These are phyloP conservation scores for Epinephelus awoara DNA, from an alignment of 2,797 vertebrate species.

Conservation along the genomic window DNA sequence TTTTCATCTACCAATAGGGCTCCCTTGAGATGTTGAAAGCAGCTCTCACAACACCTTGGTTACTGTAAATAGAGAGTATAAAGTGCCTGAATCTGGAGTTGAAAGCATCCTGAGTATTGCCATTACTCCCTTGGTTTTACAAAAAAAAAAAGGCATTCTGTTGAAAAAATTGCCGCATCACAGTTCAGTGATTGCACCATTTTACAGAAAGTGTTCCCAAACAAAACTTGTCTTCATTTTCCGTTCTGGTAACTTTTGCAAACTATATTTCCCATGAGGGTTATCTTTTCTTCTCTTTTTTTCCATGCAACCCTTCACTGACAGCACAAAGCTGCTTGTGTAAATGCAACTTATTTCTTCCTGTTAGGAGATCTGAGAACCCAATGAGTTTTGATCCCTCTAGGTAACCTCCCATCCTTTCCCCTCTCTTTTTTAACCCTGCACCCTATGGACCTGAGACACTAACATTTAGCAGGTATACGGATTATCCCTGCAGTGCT, in stretches of 20 bases:
- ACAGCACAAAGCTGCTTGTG: conserved; percentile 54
- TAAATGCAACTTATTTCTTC: conserved; percentile 62
- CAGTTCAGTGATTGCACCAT: conserved; percentile 47
- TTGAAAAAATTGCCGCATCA: conserved; percentile 26
- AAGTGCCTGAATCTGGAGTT: conserved; percentile 45
- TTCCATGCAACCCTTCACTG: conserved; percentile 38
- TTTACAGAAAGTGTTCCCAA: conserved; percentile 53
- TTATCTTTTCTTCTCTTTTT: conserved; percentile 18
- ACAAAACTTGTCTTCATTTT: conserved; percentile 52
- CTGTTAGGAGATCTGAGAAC: conserved; percentile 65
- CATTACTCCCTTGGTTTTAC: conserved; percentile 34
- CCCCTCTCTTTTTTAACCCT: conserved; percentile 59
- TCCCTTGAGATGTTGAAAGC: conserved; percentile 57
- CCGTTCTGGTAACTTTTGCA: conserved; percentile 57
- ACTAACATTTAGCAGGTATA: conserved; percentile 58
- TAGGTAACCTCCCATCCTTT: conserved; percentile 40
- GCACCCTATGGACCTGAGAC: conserved; percentile 48
- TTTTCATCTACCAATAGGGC: conserved; percentile 54
- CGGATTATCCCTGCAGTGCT: conserved; percentile 66
- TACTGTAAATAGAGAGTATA: conserved; percentile 58
- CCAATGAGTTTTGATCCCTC: conserved; percentile 56
- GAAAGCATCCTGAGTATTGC: conserved; percentile 50
- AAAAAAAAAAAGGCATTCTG: conserved; percentile 6
- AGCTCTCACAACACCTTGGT: conserved; percentile 42
- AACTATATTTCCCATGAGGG: conserved; percentile 54